These are phyloP conservation scores for Vollenhovia emeryi DNA, from an alignment of 1,140 invertebrate genomes.

Conservation along the genomic window DNA sequence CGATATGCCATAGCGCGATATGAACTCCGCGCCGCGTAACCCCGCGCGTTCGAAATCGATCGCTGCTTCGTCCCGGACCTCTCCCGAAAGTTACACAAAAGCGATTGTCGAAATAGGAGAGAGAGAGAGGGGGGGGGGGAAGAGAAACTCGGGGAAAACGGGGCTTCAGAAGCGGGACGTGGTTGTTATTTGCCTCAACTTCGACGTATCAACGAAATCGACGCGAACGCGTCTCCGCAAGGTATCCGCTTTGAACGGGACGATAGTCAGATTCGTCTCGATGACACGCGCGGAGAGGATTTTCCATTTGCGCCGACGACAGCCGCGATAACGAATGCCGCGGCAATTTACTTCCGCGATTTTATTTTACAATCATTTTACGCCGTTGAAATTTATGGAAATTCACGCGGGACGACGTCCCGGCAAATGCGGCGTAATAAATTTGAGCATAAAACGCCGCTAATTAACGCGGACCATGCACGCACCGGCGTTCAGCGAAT, in stretches of 20 bases:
- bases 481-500: background rate
- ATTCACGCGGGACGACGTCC: background rate
- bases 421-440: conserved; percentile 8
- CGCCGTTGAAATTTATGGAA: conserved; percentile 16
- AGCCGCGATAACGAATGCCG: background rate
- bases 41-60: conserved; percentile 15
- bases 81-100: conserved; percentile 47
- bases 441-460: conserved; percentile 15
- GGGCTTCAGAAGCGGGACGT: background rate
- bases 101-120: background rate
- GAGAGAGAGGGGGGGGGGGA: background rate
- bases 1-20: conserved; percentile 28
- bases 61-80: conserved; percentile 9
- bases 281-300: background rate
- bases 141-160: conserved; percentile 3
- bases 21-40: background rate
- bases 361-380: conserved; percentile 12
- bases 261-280: background rate
- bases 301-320: background rate
- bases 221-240: background rate
- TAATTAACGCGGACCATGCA: background rate
- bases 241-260: background rate
- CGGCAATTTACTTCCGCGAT: background rate
- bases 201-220: conserved; percentile 17
- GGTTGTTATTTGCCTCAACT: conserved; percentile 11